Evolutionary conservation across 2,888 invertebrate species (phyloP).

Genomic region (Hydraecia micacea): DNA sequence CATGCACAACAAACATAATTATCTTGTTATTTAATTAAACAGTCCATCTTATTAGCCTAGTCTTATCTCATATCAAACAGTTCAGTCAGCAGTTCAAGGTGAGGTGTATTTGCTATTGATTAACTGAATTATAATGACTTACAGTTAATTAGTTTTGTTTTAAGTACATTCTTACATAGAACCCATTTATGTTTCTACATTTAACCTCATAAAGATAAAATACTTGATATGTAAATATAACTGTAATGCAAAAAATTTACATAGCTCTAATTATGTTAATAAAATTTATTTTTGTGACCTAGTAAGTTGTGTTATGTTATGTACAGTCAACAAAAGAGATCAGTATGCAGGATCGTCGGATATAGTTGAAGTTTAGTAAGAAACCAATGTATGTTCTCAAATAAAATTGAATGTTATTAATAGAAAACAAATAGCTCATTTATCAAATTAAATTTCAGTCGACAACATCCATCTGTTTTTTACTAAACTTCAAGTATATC

Average conservation of each 20-base stretch:
- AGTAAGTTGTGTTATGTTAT: constrained; percentile 40
- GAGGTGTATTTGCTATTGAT: constrained; percentile 42
- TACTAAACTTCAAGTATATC: too few species aligned
- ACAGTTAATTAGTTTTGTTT: constrained; percentile 12
- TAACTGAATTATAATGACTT: constrained; percentile 29
- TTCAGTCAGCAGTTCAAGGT: constrained; percentile 64
- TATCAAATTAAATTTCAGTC: too few species aligned
- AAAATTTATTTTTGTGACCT: constrained; percentile 49
- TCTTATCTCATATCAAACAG: constrained; percentile 55
- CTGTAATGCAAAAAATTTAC: constrained; percentile 35
- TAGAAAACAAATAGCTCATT: too few species aligned
- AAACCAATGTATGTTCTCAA: too few species aligned
- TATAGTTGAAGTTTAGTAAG: too few species aligned
- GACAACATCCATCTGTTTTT: too few species aligned
- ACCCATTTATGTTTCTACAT: constrained; percentile 10
- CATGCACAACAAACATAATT: constrained; percentile 38
- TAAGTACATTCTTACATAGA: constrained; percentile 7
- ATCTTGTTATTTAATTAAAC: constrained; percentile 44
- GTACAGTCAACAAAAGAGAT: constrained; percentile 1
- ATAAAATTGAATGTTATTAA: too few species aligned
- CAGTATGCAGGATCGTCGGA: too few species aligned
- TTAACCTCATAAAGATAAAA: constrained; percentile 22
- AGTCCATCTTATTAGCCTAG: constrained; percentile 40
- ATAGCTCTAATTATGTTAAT: constrained; percentile 36
- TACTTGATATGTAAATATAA: constrained; percentile 27